Conservation (phyloP, 1,140 invertebrate genomes). For the Sminthurides bifidus region DNA sequence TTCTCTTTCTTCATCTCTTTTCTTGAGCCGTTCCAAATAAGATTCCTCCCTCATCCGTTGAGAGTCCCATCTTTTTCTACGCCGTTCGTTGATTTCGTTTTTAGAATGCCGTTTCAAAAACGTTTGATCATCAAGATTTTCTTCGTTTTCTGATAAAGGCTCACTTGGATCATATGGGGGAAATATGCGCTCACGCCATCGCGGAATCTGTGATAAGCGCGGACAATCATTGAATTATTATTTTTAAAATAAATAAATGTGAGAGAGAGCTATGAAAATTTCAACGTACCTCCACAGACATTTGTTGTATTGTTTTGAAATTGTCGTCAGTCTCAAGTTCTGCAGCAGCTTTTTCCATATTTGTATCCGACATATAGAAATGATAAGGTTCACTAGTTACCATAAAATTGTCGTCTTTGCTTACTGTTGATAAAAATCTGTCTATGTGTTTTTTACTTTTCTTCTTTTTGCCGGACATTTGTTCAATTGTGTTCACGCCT, state of each 20-base stretch:
- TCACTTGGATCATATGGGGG: background rate
- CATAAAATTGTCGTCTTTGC: conserved; percentile 18
- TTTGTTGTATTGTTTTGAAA: background rate
- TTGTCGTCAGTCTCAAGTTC: background rate
- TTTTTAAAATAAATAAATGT: background rate
- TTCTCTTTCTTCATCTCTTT: background rate
- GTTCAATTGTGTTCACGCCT: too few species aligned
- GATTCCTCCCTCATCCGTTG: conserved; percentile 13
- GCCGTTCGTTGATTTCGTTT: conserved; percentile 11
- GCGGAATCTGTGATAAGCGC: conserved; percentile 6
- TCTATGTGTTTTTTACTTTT: background rate
- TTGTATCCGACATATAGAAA: background rate
- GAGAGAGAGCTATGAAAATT: background rate
- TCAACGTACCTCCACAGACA: conserved; percentile 8
- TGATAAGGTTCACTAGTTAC: conserved; percentile 2
- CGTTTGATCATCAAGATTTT: conserved; percentile 6
- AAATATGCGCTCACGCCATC: conserved; percentile 2
- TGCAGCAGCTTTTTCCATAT: background rate
- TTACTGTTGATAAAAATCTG: background rate
- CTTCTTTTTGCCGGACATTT: background rate
- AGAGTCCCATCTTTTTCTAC: conserved; percentile 19
- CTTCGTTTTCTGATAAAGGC: background rate
- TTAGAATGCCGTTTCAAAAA: conserved; percentile 12
- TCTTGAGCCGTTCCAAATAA: conserved; percentile 11
- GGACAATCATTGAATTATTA: background rate